Conservation (phyloP, 2,797 vertebrate species). For the Chelon auratus region DNA sequence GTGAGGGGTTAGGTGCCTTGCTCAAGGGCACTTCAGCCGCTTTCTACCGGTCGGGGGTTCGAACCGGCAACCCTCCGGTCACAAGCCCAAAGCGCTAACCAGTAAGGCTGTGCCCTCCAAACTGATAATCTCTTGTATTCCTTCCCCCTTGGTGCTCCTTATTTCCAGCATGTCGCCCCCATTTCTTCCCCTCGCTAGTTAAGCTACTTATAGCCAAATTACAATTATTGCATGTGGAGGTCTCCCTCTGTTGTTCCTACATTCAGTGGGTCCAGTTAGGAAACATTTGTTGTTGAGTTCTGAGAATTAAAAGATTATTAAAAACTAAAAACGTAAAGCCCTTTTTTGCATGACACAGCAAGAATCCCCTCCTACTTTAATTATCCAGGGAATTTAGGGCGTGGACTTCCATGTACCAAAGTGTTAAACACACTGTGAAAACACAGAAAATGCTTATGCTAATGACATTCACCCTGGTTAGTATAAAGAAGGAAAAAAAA, state of each 20-base stretch:
- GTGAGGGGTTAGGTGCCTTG: constrained; percentile 35
- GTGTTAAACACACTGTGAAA: constrained; percentile 54
- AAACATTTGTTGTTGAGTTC: constrained; percentile 58
- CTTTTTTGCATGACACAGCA: constrained; percentile 17
- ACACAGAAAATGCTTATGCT: constrained; percentile 44
- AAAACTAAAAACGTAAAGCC: constrained; percentile 42
- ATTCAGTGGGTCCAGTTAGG: constrained; percentile 6
- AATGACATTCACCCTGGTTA: constrained; percentile 30
- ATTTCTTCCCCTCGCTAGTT: constrained; percentile 56
- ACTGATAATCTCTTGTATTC: constrained; percentile 82
- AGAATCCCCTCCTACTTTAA: constrained; percentile 36
- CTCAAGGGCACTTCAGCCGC: no score
- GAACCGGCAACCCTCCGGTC: no score
- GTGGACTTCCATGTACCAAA: constrained; percentile 36
- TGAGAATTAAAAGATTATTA: constrained; percentile 32
- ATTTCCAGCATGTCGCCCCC: constrained; percentile 62
- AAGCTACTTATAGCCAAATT: constrained; percentile 84
- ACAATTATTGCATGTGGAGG: constrained; percentile 76
- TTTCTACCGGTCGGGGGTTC: no score
- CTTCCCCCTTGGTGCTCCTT: constrained; percentile 75
- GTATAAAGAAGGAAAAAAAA: constrained; percentile 6
- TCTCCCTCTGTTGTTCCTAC: constrained; percentile 30
- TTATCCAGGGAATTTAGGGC: constrained; percentile 40
- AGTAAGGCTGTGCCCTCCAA: constrained; percentile 63
- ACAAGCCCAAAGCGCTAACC: no score